Evolutionary conservation across 1,140 invertebrate species (phyloP).

Genomic region (Tribolium madens): DNA sequence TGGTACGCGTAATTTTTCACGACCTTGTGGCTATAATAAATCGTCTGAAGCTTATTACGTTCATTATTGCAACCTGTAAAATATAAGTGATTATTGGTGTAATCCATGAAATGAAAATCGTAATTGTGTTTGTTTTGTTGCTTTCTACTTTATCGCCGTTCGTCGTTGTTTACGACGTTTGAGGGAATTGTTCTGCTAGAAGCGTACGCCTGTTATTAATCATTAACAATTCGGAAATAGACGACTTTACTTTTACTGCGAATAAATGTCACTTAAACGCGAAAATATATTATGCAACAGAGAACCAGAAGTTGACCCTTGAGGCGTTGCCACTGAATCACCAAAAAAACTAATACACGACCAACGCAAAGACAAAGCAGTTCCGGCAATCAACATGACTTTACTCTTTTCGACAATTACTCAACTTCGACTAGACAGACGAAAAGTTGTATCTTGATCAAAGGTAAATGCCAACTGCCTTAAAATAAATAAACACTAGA

Average conservation of each 20-base stretch:
- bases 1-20: background rate
- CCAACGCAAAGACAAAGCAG: background rate
- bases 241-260: too few species aligned
- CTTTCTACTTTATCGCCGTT: background rate
- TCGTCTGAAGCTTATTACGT: constrained; percentile 25
- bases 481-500: background rate
- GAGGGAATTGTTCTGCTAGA: background rate
- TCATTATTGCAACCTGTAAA: constrained; percentile 27
- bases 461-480: background rate
- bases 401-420: background rate
- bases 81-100: constrained; percentile 27
- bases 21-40: constrained; percentile 29
- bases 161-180: constrained; percentile 7
- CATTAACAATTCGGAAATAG: constrained; percentile 7
- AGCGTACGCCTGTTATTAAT: background rate
- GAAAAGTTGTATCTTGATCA: background rate
- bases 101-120: constrained; percentile 34
- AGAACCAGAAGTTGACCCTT: background rate
- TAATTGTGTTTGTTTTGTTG: constrained; percentile 14
- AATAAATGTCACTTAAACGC: too few species aligned
- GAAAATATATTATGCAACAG: background rate
- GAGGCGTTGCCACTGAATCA: background rate
- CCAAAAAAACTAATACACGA: background rate
- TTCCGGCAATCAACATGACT: background rate
- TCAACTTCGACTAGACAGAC: background rate